These are phyloP conservation scores for Drosophila algonquin DNA, from an alignment of 2,888 invertebrate genomes.

Conservation along the genomic window DNA sequence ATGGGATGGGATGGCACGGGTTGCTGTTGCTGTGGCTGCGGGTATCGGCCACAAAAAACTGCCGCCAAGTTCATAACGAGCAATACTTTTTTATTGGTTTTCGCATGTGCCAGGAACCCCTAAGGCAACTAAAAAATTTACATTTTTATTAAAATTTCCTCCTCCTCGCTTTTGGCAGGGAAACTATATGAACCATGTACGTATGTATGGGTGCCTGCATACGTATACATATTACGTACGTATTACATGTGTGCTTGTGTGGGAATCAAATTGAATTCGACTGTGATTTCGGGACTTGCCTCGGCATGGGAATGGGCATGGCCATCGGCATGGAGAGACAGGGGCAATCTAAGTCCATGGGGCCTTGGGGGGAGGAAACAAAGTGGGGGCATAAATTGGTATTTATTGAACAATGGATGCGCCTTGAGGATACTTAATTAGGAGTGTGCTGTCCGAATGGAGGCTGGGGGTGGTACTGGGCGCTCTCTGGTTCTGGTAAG, in stretches of 20 bases:
- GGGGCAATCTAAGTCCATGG: not conserved
- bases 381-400: constrained; percentile 39
- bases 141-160: constrained; percentile 73
- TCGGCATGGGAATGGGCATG: constrained; percentile 9
- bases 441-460: constrained; percentile 4
- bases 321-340: constrained; percentile 3
- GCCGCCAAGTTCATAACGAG: constrained; percentile 71
- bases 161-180: constrained; percentile 40
- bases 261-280: constrained; percentile 42
- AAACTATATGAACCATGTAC: constrained; percentile 45
- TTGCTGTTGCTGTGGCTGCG: constrained; percentile 14
- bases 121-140: constrained; percentile 69
- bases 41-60: constrained; percentile 47
- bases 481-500: constrained; percentile 16
- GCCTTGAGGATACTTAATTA: constrained; percentile 41
- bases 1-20: constrained; percentile 17
- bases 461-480: not conserved
- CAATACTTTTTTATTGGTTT: constrained; percentile 72
- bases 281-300: constrained; percentile 35
- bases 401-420: constrained; percentile 42
- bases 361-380: constrained; percentile 1
- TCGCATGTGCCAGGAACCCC: constrained; percentile 65
- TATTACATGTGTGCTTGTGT: constrained; percentile 17
- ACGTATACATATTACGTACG: not conserved
- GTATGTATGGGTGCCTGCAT: constrained; percentile 1